A percentile compares a stretch with the other conserved stretches of the same genome.
Evolutionary conservation across 2,113 vertebrate species (phyloP).

Genomic region (Columba janthina): DNA sequence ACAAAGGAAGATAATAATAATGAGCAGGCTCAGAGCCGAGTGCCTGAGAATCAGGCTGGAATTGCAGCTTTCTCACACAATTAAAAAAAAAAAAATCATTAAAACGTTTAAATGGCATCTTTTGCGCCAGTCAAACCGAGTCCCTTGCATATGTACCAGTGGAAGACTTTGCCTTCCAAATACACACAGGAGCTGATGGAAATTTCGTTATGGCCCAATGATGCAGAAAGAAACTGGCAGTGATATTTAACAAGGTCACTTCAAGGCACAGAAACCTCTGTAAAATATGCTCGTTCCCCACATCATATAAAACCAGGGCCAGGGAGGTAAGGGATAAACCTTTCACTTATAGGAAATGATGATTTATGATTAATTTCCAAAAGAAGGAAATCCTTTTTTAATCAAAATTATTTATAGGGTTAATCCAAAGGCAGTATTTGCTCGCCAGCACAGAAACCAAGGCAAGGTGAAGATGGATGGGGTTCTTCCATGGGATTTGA

Average conservation of each 20-base stretch:
- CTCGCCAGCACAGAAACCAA: not conserved
- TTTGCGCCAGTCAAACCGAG: constrained; percentile 25
- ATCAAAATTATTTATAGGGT: constrained; percentile 73
- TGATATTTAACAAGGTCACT: constrained; percentile 69
- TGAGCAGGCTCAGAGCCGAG: not conserved
- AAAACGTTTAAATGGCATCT: constrained; percentile 12
- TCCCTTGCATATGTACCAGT: not conserved
- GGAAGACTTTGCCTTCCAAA: not conserved
- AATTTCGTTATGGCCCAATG: constrained; percentile 55
- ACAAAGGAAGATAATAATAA: not conserved
- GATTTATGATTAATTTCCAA: constrained; percentile 46
- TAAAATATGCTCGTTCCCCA: constrained; percentile 35
- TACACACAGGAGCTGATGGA: constrained; percentile 42
- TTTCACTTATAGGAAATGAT: not conserved
- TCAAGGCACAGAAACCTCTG: constrained; percentile 42
- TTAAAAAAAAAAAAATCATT: not conserved
- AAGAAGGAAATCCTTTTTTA: constrained; percentile 57
- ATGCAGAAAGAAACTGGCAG: constrained; percentile 45
- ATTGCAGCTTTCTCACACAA: not conserved
- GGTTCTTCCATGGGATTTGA: constrained; percentile 27
- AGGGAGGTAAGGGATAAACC: not conserved
- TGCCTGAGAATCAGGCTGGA: not conserved
- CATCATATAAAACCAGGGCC: not conserved
- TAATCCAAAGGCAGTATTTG: constrained; percentile 36
- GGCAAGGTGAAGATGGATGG: constrained; percentile 35